phyloP scores from a whole-genome alignment of 2,888 invertebrate species.

The Acanthopleura granulata region DNA sequence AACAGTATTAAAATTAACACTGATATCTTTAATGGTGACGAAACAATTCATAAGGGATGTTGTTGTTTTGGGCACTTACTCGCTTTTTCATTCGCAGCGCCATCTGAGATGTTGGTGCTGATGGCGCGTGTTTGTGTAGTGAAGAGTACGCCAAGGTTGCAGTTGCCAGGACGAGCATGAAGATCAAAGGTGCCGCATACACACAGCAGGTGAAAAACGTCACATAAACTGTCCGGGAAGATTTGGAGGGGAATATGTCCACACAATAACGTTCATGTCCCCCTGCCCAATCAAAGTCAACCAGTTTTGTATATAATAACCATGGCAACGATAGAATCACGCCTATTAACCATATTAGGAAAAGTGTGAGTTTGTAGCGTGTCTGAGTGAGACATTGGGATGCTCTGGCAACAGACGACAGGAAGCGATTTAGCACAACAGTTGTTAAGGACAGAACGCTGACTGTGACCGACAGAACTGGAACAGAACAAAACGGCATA shows the following conservation, averaged over 20 bases:
- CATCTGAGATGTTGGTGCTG: constrained; percentile 18
- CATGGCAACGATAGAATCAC: constrained; percentile 36
- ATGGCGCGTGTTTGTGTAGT: background rate
- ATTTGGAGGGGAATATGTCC: constrained; percentile 36
- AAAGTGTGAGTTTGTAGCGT: constrained; percentile 30
- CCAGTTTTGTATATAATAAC: constrained; percentile 35
- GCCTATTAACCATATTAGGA: constrained; percentile 36
- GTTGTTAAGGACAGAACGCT: constrained; percentile 38
- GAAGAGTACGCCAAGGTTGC: constrained; percentile 22
- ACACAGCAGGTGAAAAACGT: constrained; percentile 33
- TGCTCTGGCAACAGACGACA: constrained; percentile 33
- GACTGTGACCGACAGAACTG: constrained; percentile 39
- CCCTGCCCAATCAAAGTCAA: constrained; percentile 38
- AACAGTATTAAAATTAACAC: no score
- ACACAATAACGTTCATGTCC: constrained; percentile 38
- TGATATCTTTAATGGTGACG: no score
- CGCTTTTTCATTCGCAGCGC: constrained; percentile 29
- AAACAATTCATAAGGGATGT: background rate
- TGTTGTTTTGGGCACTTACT: constrained; percentile 24
- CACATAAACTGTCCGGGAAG: constrained; percentile 32
- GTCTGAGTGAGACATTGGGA: constrained; percentile 36
- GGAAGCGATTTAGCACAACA: constrained; percentile 37
- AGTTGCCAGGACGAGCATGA: constrained; percentile 38
- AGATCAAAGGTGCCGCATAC: constrained; percentile 36
- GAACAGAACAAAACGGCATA: constrained; percentile 19